phyloP scores from a whole-genome alignment of 2,113 vertebrate species.

The Sceloporus undulatus region DNA sequence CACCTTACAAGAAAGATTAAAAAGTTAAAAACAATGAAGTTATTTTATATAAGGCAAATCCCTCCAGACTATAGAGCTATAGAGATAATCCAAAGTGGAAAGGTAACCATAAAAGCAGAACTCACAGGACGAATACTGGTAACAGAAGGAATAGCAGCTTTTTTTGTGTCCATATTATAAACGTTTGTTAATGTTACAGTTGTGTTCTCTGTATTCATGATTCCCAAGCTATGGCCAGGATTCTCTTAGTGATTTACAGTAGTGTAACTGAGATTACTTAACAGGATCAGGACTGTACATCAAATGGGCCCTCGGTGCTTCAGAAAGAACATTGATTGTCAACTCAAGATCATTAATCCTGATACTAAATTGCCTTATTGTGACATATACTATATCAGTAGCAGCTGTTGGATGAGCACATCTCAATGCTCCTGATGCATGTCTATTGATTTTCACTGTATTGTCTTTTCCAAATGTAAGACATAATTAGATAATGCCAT shows the following conservation, averaged over 20 bases:
- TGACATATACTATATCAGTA: conserved; percentile 15
- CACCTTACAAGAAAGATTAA: no score
- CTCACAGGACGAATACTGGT: no score
- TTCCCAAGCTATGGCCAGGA: not conserved
- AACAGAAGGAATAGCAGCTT: no score
- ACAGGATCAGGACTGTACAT: not conserved
- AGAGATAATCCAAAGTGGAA: no score
- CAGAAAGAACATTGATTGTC: conserved; percentile 15
- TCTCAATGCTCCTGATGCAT: conserved; percentile 20
- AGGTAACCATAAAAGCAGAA: no score
- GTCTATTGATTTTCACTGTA: conserved; percentile 26
- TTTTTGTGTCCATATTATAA: no score
- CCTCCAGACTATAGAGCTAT: no score
- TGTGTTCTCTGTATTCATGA: not conserved
- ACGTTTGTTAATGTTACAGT: not conserved
- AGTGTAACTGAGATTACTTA: not conserved
- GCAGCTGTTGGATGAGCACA: conserved; percentile 27
- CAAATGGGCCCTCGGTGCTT: conserved; percentile 8
- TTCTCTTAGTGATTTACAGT: no score
- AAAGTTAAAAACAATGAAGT: no score
- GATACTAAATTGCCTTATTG: conserved; percentile 18
- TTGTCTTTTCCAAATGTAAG: not conserved
- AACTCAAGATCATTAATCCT: conserved; percentile 8
- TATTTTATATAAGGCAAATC: no score
- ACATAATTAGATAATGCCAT: conserved; percentile 13